Base-by-base conservation (phyloP, 1,140 invertebrate genomes). In the Sitodiplosis mosellana region DNA sequence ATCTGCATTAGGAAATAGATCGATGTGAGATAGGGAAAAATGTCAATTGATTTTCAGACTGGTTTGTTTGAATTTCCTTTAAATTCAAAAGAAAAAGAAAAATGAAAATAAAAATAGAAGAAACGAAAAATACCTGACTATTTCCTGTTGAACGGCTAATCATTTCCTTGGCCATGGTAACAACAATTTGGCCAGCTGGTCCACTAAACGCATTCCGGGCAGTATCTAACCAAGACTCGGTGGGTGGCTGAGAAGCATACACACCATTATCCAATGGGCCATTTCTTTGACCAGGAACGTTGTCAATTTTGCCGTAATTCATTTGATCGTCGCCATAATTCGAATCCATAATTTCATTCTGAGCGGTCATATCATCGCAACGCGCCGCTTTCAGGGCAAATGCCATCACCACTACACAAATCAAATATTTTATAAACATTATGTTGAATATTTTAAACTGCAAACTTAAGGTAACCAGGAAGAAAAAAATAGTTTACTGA, bases 101-200 rank as follows among this genome's bases (percentile, higher is more conserved):
- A 5, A 5, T 27, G 3, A 10, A 27, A 27, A 27, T 27, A 3
- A 47, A 38, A 34, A 4, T 4, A 38, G 43, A n/a, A 27, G 27
- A 27, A 27, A 27, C 3, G 10, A 27, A 27, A 27, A 3, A 27
- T 33, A 76, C 76, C 69, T 78, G 76, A 63, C 75, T 79, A 52
- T 70, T 76, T 48, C 73, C 72, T 1, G 75, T 69, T 0, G 77
- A 79, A 53, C 77, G 72, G 48, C 73, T 71, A 6, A 81, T 62
- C 46, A 79, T 62, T 57, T 80, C 77, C 54, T 75, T 77, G 12
- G 77, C 76, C 55, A 81, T 68, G 49, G 75, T 69, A 1, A 72
- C 67, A 51, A 79, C 59, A 49, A 79, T 70, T 51, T 74, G 68
- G 4, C 72, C 71, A 18, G 71, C 67, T 0, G 70, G 66, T 36